Evolutionary conservation across 2,113 vertebrate species (phyloP), one percentile per base, ranked within the genome.

Genomic region (Podarcis raffonei): DNA sequence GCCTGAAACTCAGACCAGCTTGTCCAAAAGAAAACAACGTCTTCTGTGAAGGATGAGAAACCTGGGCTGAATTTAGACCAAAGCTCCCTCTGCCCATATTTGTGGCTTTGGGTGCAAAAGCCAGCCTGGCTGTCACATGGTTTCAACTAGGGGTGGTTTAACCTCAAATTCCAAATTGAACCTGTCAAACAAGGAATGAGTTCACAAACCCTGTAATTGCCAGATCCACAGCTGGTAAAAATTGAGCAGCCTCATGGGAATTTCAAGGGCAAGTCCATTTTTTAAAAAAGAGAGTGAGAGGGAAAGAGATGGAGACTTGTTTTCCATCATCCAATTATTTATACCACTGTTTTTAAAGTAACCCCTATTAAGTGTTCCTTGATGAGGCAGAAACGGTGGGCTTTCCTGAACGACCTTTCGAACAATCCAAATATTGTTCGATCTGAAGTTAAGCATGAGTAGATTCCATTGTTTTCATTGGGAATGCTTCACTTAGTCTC

Each of bases 41-140:
- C 88, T 91, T 62, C 91, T 90, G n/a, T 82, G 79, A 91, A 88
- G 87, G 77, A 92, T 57, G 94, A 95, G 94, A 95, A 95, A 83
- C 92, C 94, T 90, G 93, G 93, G 92, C 84, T 0, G 88, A 93
- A 94, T 95, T 93, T 95, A 94, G 91, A 94, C 87, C 91, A 94
- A 95, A 88, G 89, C 92, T 93, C 4, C 65, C 25, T 57, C 71
- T 71, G 32, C 91, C 75, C 32, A 68, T 65, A 77, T 89, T 87
- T 91, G 16, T 30, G 86, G 83, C 77, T 92, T 11, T 39, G 37
- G 85, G 94, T 74, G 90, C 66, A 95, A 93, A 93, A 84, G 74
- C 91, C 81, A 89, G 0, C 48, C 16, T 5, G 69, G 25, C 57
- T 91, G 88, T 89, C 0, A 0, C 42, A 87, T 93, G 87, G 39